These are phyloP conservation scores for Drosophila virilis DNA, from an alignment of 1,140 invertebrate genomes.

Conservation along the genomic window DNA sequence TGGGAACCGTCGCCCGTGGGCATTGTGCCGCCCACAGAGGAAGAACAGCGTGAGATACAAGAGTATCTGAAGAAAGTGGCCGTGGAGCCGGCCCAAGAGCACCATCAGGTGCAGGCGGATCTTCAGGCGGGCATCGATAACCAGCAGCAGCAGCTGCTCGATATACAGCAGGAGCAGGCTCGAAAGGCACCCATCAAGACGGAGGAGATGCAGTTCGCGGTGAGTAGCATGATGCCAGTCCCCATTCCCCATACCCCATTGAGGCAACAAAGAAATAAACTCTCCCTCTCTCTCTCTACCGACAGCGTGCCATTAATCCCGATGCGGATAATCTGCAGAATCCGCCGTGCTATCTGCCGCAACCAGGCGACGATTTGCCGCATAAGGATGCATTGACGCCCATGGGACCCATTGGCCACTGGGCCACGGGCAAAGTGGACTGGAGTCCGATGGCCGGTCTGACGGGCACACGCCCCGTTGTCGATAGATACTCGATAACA, in stretches of 20 bases:
- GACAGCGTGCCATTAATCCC: constrained; percentile 58
- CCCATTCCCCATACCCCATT: not conserved
- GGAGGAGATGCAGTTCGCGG: constrained; percentile 58
- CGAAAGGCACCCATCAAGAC: constrained; percentile 26
- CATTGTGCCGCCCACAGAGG: constrained; percentile 40
- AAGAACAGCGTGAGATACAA: constrained; percentile 37
- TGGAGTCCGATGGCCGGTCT: constrained; percentile 88
- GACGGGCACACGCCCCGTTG: constrained; percentile 89
- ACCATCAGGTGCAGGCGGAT: constrained; percentile 40
- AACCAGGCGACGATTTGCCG: constrained; percentile 85
- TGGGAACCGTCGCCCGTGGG: constrained; percentile 32
- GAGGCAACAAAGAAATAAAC: not conserved
- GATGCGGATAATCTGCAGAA: constrained; percentile 71
- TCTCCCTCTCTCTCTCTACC: not conserved
- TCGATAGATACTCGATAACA: constrained; percentile 90
- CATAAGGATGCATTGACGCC: constrained; percentile 76
- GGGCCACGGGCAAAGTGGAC: constrained; percentile 88
- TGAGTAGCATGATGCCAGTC: constrained; percentile 23
- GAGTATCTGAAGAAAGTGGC: constrained; percentile 38
- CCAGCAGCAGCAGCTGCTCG: constrained; percentile 56
- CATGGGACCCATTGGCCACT: constrained; percentile 86
- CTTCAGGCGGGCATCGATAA: constrained; percentile 54
- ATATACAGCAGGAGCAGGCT: constrained; percentile 54
- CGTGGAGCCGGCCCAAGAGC: constrained; percentile 31
- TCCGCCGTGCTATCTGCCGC: constrained; percentile 86